These are phyloP conservation scores for Heterodera schachtii DNA, from an alignment of 1,140 invertebrate genomes.

Conservation along the genomic window DNA sequence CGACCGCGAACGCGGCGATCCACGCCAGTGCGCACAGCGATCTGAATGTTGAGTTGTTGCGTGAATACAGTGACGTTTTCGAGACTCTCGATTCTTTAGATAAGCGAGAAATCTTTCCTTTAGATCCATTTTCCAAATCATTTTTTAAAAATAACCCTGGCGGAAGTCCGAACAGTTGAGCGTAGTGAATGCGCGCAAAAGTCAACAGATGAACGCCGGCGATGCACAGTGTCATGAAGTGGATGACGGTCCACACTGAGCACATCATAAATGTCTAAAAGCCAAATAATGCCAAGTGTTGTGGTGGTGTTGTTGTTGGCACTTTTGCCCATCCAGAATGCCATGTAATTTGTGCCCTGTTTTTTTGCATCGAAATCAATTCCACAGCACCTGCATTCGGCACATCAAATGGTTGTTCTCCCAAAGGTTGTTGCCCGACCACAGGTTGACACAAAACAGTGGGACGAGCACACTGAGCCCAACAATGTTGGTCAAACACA, in stretches of 20 bases:
- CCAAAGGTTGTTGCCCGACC: constrained; percentile 59
- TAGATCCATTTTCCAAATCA: not conserved
- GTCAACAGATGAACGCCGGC: constrained; percentile 65
- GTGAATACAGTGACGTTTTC: no score
- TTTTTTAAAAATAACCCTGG: constrained; percentile 35
- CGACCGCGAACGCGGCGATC: constrained; percentile 61
- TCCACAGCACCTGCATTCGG: constrained; percentile 56
- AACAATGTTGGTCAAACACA: constrained; percentile 64
- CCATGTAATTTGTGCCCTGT: not conserved
- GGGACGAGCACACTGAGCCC: constrained; percentile 54
- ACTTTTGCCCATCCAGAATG: constrained; percentile 8
- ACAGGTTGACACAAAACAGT: constrained; percentile 60
- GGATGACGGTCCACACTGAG: constrained; percentile 60
- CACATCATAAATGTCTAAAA: constrained; percentile 65
- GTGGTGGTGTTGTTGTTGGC: not conserved
- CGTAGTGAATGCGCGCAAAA: constrained; percentile 65
- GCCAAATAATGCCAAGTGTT: not conserved
- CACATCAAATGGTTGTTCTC: constrained; percentile 56
- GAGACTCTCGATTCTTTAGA: no score
- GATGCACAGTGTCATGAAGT: constrained; percentile 64
- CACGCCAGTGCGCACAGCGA: constrained; percentile 56
- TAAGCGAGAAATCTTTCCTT: no score
- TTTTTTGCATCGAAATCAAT: no score
- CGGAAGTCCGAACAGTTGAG: constrained; percentile 61
- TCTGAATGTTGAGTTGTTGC: not conserved